A percentile compares a stretch with the other conserved stretches of the same genome.
These are phyloP conservation scores for Gryon sp. DNA, from an alignment of 1,140 invertebrate genomes.

Conservation along the genomic window DNA sequence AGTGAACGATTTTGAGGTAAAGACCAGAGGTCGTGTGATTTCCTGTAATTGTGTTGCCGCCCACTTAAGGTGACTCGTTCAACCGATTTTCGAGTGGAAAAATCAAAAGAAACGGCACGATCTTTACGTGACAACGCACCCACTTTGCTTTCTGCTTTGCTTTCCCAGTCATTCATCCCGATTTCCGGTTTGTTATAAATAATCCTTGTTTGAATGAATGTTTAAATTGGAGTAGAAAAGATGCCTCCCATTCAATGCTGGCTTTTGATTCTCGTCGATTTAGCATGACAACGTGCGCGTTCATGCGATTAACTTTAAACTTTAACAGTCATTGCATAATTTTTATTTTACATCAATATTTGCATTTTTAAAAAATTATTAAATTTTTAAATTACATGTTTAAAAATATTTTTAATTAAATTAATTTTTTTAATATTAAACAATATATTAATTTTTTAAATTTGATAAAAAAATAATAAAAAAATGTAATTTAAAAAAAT, in stretches of 20 bases:
- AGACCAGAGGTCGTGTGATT: constrained; percentile 74
- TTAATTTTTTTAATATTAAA: too few species aligned
- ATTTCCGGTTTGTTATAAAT: constrained; percentile 53
- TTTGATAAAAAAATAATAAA: too few species aligned
- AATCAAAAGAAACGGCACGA: constrained; percentile 24
- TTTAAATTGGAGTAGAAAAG: constrained; percentile 6
- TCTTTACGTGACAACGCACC: constrained; percentile 32
- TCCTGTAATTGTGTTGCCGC: constrained; percentile 73
- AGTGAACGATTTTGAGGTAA: constrained; percentile 49
- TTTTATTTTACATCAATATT: background rate
- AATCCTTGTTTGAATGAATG: constrained; percentile 37
- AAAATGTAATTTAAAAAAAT: too few species aligned
- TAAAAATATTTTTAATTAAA: too few species aligned
- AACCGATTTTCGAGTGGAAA: constrained; percentile 20
- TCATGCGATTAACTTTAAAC: constrained; percentile 15
- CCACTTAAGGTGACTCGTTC: constrained; percentile 15
- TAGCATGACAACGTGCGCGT: constrained; percentile 32
- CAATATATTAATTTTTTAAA: too few species aligned
- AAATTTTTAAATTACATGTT: too few species aligned
- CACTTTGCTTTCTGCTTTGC: constrained; percentile 9
- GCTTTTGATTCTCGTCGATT: constrained; percentile 40
- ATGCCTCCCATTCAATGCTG: constrained; percentile 19
- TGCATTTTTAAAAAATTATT: too few species aligned
- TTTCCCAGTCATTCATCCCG: constrained; percentile 36
- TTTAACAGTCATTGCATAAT: constrained; percentile 27